Evolutionary conservation across 2,113 vertebrate genomes (phyloP), one percentile per base, ranked within the genome.

Genomic region (Bucco capensis): DNA sequence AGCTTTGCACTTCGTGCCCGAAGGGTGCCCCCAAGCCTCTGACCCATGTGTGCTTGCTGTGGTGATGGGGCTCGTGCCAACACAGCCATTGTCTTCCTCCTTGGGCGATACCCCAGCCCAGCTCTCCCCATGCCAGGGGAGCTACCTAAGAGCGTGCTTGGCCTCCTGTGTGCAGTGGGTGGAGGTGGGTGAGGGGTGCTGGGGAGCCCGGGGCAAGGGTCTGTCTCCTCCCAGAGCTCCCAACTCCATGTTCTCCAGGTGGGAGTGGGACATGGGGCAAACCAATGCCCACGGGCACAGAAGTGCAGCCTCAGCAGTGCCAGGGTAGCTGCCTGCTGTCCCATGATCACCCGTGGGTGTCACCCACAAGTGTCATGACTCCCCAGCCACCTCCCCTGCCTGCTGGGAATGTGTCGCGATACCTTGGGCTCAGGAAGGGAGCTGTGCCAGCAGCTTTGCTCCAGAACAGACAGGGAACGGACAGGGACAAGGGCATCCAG

Each of bases 61-160:
- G n/a, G n/a, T n/a, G 4, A n/a, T 1, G 4, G 44, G 22, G 64
- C 27, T 10, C 0, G 44, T 4, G 61, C 25, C 38, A 12, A 28
- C 0, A 2, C 2, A 33, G 61, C 42, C 4, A 0, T 3, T 6
- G 4, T 38, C 53, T 27, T 28, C 8, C 31, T 73, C 53, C 64
- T 66, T 21, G 0, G 1, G 51, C 49, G n/a, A 38, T 3, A 3
- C 14, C 25, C 40, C 1, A 2, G 13, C 6, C 31, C 47, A 40
- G 56, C 49, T 13, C 47, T 61, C 33, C 38, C 49, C 19, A 3
- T 5, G 24, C 65, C 3, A 5, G 33, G 12, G 25, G 49, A 15
- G 4, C 3, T 27, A 57, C 49, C 42, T 37, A 10, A 46, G 8
- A 24, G 19, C 16, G 5, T n/a, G n/a, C 22, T 12, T 33, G 66